Evolutionary conservation across 1,140 invertebrate species (phyloP), one percentile per base, ranked within the genome.

Genomic region (Bactericera cockerelli): DNA sequence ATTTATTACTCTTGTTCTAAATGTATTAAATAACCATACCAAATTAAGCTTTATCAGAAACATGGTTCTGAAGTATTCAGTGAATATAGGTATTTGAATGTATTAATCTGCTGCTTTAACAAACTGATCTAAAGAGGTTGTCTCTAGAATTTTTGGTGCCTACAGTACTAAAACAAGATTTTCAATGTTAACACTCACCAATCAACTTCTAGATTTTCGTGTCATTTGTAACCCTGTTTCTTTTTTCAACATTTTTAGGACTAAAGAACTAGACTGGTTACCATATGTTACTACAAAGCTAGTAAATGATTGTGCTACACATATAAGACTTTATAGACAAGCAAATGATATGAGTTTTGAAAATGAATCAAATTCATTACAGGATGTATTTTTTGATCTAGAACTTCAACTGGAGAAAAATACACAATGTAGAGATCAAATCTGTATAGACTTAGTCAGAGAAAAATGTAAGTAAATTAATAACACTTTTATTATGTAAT

Each of bases 261-360:
- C 57, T 21, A 55, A 36, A 54, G 33, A 61, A 16, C 14, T 61
- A 8, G 60, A 61, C 57, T 57, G 56, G 21, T 24, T 61, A 24
- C 60, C 56, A 21, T 61, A 57, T 58, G 33, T 61, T 1, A 57
- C 55, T 53, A 61, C 60, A 22, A 26, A 61, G 16, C 39, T 61
- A 14, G 26, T 56, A 0, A 56, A 61, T 36, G 60, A 61, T 16
- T 25, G 33, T 16, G 60, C 60, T 4, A 61, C 56, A 61, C 60
- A 61, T 25, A 61, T 61, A 26, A 24, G 26, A 21, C 56, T 61
- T n/a, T 61, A 61, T 49, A 61, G 60, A 58, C 56, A 61, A 58
- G 26, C 60, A 1, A 33, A 57, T 16, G 53, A 57, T 57, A 13
- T 21, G 16, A 33, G 31, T 16, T 10, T 42, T 0, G 16, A 28